These are phyloP conservation scores for Bombylius major DNA, from an alignment of 2,888 invertebrate species.

Conservation along the genomic window DNA sequence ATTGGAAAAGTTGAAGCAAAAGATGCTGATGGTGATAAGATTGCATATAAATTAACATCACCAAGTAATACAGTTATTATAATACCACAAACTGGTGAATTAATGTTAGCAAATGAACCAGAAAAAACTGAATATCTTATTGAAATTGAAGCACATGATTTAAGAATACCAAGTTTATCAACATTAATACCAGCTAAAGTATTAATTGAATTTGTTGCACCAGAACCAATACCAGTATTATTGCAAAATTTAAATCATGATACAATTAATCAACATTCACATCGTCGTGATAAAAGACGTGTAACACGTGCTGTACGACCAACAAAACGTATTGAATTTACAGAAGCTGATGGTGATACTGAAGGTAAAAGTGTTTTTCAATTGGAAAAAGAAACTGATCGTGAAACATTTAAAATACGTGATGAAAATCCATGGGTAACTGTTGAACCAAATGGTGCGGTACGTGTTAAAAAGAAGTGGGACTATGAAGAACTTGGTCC, in stretches of 20 bases:
- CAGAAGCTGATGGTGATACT: conserved; percentile 79
- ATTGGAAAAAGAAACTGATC: conserved; percentile 80
- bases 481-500: conserved; percentile 90
- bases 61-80: conserved; percentile 76
- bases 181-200: conserved; percentile 62
- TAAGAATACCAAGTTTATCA: conserved; percentile 57
- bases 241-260: conserved; percentile 44
- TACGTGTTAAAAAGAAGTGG: conserved; percentile 92
- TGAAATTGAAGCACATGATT: conserved; percentile 70
- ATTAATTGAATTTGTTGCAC: conserved; percentile 55
- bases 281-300: conserved; percentile 59
- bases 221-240: conserved; percentile 45
- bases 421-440: conserved; percentile 92
- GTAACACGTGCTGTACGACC: conserved; percentile 85
- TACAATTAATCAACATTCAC: conserved; percentile 37
- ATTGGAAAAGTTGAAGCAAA: conserved; percentile 76
- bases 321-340: conserved; percentile 85
- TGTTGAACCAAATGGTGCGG: conserved; percentile 81
- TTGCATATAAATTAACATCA: conserved; percentile 72
- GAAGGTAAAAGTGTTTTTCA: conserved; percentile 82
- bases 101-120: conserved; percentile 71
- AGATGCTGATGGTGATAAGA: conserved; percentile 83
- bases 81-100: conserved; percentile 84
- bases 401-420: conserved; percentile 84
- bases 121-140: conserved; percentile 54